A percentile compares a stretch with the other conserved stretches of the same genome.
These are phyloP conservation scores for Oscheius sp. DNA, from an alignment of 1,140 invertebrate genomes.

Conservation along the genomic window DNA sequence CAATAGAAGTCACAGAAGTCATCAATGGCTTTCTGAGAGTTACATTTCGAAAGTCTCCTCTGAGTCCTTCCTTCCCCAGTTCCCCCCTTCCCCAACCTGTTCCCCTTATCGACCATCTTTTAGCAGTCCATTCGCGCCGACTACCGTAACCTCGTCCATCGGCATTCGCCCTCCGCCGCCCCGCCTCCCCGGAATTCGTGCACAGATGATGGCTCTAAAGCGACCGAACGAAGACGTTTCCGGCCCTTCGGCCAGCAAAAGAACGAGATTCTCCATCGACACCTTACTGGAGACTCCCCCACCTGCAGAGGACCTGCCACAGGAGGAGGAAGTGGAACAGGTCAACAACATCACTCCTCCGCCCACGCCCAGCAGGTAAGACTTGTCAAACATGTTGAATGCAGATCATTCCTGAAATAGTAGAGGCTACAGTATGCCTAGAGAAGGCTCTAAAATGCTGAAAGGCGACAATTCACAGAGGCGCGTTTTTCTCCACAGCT, in stretches of 20 bases:
- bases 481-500: no score
- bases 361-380: neutral
- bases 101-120: neutral
- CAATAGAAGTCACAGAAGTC: no score
- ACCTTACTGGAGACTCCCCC: neutral
- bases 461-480: no score
- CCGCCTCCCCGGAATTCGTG: neutral
- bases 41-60: no score
- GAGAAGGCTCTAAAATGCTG: no score
- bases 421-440: no score
- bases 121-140: neutral
- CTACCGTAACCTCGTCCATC: slow-evolving; percentile 1
- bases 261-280: slow-evolving; percentile 1
- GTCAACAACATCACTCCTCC: neutral
- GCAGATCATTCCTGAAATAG: no score
- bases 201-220: slow-evolving; percentile 7
- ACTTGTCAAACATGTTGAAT: no score
- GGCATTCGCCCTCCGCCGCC: neutral
- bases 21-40: no score
- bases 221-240: neutral
- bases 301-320: no score
- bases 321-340: neutral
- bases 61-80: no score
- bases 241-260: neutral
- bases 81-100: neutral